These are phyloP conservation scores for Erethizon dorsatum DNA, from an alignment of 2,797 vertebrate genomes.

Conservation along the genomic window DNA sequence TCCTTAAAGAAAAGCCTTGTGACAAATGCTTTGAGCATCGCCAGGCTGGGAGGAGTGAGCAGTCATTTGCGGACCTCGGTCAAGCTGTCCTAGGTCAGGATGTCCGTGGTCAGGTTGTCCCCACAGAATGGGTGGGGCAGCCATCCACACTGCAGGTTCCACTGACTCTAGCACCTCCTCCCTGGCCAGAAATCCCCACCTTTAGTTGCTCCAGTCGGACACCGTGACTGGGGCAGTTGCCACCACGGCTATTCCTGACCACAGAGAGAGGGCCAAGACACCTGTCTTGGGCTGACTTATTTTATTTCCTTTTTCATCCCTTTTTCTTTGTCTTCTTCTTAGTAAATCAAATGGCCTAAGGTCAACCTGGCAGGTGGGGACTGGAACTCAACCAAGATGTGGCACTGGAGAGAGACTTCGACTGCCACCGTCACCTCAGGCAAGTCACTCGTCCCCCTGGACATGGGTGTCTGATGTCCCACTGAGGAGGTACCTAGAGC, in stretches of 20 bases:
- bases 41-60: neutral
- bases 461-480: neutral
- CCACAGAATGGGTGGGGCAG: neutral
- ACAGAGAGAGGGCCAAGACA: neutral
- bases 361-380: neutral
- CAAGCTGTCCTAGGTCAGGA: neutral
- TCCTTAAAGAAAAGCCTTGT: neutral
- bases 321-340: neutral
- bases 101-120: neutral
- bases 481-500: neutral
- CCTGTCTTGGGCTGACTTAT: neutral
- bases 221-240: neutral
- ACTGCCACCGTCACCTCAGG: rapidly evolving
- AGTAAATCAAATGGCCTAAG: neutral
- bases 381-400: neutral
- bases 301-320: neutral
- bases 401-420: neutral
- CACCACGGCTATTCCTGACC: neutral
- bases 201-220: neutral
- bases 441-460: neutral
- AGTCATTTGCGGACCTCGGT: neutral
- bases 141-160: neutral
- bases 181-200: neutral
- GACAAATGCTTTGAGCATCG: neutral
- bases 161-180: neutral